Percentiles rank a stretch among this genome's conserved stretches.
phyloP scores from a whole-genome alignment of 1,140 invertebrate genomes.

The Drosophila seguyi region DNA sequence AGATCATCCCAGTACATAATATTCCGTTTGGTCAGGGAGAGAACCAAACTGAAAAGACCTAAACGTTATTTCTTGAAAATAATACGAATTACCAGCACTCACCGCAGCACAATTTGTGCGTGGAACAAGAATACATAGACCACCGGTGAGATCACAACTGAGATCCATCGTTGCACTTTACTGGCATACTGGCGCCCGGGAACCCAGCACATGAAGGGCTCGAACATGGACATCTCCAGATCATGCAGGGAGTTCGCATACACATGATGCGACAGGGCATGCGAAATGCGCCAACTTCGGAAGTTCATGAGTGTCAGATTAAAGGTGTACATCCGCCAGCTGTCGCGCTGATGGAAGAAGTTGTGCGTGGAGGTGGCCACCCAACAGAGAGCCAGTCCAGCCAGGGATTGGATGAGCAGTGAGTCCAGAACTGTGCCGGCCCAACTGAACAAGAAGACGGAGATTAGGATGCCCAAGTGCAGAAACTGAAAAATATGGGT shows the following conservation, averaged over 20 bases:
- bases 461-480: conserved; percentile 82
- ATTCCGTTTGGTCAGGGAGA: conserved; percentile 51
- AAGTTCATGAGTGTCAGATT: conserved; percentile 88
- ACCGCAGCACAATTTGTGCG: conserved; percentile 86
- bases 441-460: conserved; percentile 86
- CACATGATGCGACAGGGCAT: conserved; percentile 92
- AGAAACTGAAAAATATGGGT: conserved; percentile 42
- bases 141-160: conserved; percentile 86
- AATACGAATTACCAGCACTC: conserved; percentile 7
- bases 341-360: conserved; percentile 92
- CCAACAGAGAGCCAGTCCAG: conserved; percentile 87
- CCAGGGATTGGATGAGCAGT: conserved; percentile 80
- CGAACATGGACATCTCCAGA: conserved; percentile 89
- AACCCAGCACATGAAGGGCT: conserved; percentile 89
- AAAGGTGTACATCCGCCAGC: conserved; percentile 93
- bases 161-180: conserved; percentile 79
- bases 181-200: conserved; percentile 86
- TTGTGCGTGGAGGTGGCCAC: conserved; percentile 89
- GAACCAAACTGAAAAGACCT: conserved; percentile 31
- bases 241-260: conserved; percentile 93
- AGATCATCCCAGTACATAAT: conserved; percentile 82
- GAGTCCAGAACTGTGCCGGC: conserved; percentile 86
- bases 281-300: conserved; percentile 91
- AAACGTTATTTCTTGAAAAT: not conserved
- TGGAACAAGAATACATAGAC: conserved; percentile 85